Percentiles rank a stretch among this genome's conserved stretches.
phyloP scores from a whole-genome alignment of 2,113 vertebrate genomes.

The Nanorana parkeri region DNA sequence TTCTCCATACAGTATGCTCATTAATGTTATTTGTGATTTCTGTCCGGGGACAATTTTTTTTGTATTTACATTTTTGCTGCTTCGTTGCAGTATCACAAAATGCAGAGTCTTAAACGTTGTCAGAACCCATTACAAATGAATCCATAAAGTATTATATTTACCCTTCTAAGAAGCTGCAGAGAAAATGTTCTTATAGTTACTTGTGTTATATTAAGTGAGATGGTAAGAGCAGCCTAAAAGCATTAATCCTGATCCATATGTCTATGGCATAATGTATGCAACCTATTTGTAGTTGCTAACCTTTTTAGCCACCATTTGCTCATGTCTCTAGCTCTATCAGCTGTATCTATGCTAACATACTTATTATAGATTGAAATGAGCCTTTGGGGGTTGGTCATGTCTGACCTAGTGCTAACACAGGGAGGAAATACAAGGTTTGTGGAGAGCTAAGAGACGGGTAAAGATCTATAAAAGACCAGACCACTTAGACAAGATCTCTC shows the following conservation, averaged over 20 bases:
- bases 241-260: not conserved
- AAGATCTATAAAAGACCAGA: slow-evolving; percentile 34
- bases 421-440: not conserved
- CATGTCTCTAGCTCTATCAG: not conserved
- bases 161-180: not conserved
- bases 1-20: too few relatives aligned
- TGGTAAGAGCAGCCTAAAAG: slow-evolving; percentile 3
- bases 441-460: slow-evolving; percentile 4
- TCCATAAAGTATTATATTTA: not conserved
- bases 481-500: slow-evolving; percentile 14
- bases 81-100: not conserved
- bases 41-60: too few relatives aligned
- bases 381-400: slow-evolving; percentile 2
- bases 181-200: not conserved
- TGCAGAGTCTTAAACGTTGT: not conserved
- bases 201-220: not conserved
- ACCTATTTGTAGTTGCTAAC: slow-evolving; percentile 16
- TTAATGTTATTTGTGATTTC: too few relatives aligned
- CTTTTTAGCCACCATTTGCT: slow-evolving; percentile 18
- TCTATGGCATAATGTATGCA: not conserved
- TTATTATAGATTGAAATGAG: slow-evolving; percentile 32
- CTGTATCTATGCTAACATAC: slow-evolving; percentile 25
- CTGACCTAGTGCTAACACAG: slow-evolving; percentile 10
- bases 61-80: too few relatives aligned
- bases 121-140: not conserved